Base-by-base conservation (phyloP, 2,797 vertebrate genomes). In the Sebastes baramenuke region DNA sequence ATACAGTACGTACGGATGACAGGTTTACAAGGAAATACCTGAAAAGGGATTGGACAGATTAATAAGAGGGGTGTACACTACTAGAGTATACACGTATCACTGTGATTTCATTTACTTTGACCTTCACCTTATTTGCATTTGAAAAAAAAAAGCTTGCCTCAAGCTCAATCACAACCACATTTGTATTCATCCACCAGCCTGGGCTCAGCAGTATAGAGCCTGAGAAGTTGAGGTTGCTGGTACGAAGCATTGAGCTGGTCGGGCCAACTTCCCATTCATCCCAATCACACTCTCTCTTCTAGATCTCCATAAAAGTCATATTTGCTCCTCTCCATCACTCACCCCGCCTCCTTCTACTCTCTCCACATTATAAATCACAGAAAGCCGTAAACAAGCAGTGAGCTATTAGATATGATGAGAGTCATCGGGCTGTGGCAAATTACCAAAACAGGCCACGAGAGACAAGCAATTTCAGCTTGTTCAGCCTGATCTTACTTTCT, bases 1-100 rank as follows among this genome's bases (percentile, higher is more conserved):
- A n/a, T n/a, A n/a, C n/a, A n/a, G n/a, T n/a, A n/a, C n/a, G n/a
- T n/a, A n/a, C n/a, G n/a, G n/a, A n/a, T n/a, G n/a, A 67, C 77
- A 80, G 54, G 29, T 81, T 87, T 64, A 68, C 30, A 32, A 64
- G 32, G 8, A 80, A 79, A 79, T 46, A 52, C 76, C 75, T 71
- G 61, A 36, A 75, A 81, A 66, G 10, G 36, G 52, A 20, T 61
- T 22, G 64, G 68, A 4, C 30, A 65, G 71, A 66, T 83, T 70
- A 89, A 62, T 52, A 29, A 27, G 27, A 38, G 62, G 38, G 4
- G 20, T 20, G 36, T 9, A 52, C 10, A 42, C 38, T 2, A 29
- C 24, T 3, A 18, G 20, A 58, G 27, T 14, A 42, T 42, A 27
- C 16, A 62, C 30, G 38, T 54, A 70, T 38, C 2, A 22, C 30